Base-by-base conservation (phyloP, 2,113 vertebrate genomes). In the Ciconia maguari region DNA sequence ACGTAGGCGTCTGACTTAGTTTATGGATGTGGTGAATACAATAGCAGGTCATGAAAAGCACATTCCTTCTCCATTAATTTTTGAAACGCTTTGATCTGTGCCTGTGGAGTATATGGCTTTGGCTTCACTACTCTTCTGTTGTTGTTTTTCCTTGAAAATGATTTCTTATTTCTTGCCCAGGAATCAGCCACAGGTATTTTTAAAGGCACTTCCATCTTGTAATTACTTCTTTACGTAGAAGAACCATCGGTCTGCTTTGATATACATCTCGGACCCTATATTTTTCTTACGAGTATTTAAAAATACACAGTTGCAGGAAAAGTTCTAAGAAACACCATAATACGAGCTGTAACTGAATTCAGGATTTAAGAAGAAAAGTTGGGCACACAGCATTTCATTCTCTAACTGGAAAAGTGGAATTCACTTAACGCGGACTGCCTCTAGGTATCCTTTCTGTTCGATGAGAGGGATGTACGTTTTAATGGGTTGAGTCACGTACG, bases 351-450 rank as follows among this genome's bases (percentile, higher is more conserved):
- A 29, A 29, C 27, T 61, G 52, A 30, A 24, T 27, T 49, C 6
- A 24, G 76, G 41, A 7, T 34, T 76, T 42, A 5, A 27, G 36
- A 49, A 80, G 52, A 78, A 14, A 10, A 77, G 11, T 2, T 62
- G 55, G 10, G 41, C 46, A 48, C 41, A 38, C 62, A 75, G 25
- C 54, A 6, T 29, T 51, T 41, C 19, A 1, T 74, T 92, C 26
- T 64, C 30, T 42, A 11, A 9, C 58, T 41, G 51, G 49, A 65
- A 49, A 46, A 36, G 71, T 24, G 64, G 22, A 42, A 36, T 72
- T 76, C 0, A 0, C 13, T 41, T 1, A 1, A 4, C 0, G 1
- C 2, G 26, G 49, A 4, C 15, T 34, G n/a, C 22, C 65, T 48
- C 12, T 7, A 1, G 32, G 34, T 57, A 8, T 52, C 75, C 24